phyloP scores from a whole-genome alignment of 1,140 invertebrate species.

The Portunus trituberculatus region DNA sequence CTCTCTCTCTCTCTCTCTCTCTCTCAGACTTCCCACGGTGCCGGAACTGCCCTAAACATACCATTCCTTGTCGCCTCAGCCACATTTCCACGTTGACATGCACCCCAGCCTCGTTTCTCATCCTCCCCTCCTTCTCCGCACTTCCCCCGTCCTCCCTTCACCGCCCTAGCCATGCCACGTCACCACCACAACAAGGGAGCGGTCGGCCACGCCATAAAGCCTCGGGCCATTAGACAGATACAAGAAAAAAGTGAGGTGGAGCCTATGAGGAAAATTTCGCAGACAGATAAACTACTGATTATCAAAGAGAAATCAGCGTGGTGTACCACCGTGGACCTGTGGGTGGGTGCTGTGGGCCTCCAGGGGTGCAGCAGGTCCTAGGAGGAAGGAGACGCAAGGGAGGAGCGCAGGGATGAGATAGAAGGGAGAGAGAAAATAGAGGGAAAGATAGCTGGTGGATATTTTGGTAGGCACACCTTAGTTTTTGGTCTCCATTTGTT shows the following conservation, averaged over 20 bases:
- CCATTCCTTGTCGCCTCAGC: neutral
- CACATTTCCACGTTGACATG: neutral
- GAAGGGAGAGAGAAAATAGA: neutral
- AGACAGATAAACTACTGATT: slow-evolving; percentile 65
- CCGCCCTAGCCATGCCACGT: neutral
- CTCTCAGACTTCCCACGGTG: neutral
- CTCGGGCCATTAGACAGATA: slow-evolving; percentile 26
- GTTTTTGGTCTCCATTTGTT: too few species aligned
- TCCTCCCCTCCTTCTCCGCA: neutral
- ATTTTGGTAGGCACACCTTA: neutral
- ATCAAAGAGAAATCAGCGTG: slow-evolving; percentile 49
- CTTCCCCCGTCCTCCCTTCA: neutral
- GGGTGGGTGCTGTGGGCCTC: neutral
- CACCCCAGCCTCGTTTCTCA: neutral
- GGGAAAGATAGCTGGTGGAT: neutral
- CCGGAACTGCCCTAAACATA: neutral
- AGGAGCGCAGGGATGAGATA: neutral
- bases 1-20: neutral
- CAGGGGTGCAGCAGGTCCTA: neutral
- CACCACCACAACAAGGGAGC: neutral
- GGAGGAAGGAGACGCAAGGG: neutral
- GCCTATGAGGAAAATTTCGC: slow-evolving; percentile 51
- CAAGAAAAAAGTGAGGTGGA: slow-evolving; percentile 14
- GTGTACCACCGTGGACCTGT: neutral
- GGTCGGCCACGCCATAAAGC: slow-evolving; percentile 31